A percentile compares a stretch with the other conserved stretches of the same genome.
Evolutionary conservation across 2,797 vertebrate species (phyloP).

Genomic region (Pangasius krempfi): DNA sequence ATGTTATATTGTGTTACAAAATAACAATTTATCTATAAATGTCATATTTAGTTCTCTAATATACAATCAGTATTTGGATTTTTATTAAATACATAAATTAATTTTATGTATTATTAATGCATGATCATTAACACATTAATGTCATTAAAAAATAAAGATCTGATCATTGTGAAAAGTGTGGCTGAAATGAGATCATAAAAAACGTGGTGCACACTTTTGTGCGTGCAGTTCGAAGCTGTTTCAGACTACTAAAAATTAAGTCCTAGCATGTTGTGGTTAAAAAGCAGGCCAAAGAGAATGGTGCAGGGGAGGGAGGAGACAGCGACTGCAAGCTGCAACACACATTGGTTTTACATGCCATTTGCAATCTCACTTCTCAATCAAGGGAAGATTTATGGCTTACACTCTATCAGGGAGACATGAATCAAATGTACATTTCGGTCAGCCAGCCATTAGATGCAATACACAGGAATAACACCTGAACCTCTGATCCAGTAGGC

Average conservation of each 20-base stretch:
- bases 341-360: not conserved
- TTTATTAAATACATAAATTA: not conserved
- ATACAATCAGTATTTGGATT: not conserved
- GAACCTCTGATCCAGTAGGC: not conserved
- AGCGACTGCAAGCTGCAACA: not conserved
- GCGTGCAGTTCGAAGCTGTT: not conserved
- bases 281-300: slow-evolving; percentile 36
- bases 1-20: not conserved
- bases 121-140: not conserved
- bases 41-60: not conserved
- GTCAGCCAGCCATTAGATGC: too few species aligned
- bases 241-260: not conserved
- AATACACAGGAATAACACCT: not conserved
- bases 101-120: not conserved
- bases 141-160: not conserved
- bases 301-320: slow-evolving; percentile 23
- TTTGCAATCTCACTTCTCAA: slow-evolving; percentile 25
- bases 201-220: not conserved
- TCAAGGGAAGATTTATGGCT: not conserved
- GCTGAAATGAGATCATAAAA: not conserved
- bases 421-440: not conserved
- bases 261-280: slow-evolving; percentile 43
- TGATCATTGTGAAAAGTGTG: not conserved
- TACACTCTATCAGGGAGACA: not conserved
- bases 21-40: not conserved